phyloP scores from a whole-genome alignment of 2,888 invertebrate species.

The Boloria euphrosyne region DNA sequence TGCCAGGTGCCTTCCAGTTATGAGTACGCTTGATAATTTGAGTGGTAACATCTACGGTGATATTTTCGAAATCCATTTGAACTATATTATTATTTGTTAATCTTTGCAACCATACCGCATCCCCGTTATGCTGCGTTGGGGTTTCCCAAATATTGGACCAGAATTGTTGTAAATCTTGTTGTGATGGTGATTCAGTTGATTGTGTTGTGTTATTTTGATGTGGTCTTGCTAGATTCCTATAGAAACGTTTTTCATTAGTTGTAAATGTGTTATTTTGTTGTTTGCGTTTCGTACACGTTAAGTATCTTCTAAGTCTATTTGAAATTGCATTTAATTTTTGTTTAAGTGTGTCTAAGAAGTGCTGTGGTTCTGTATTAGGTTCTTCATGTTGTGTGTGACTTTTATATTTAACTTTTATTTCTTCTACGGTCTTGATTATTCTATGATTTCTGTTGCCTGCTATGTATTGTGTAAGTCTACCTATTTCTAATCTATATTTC shows the following conservation, averaged over 20 bases:
- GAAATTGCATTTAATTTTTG: slow-evolving; percentile 17
- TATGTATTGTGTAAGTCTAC: slow-evolving; percentile 23
- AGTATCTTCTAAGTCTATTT: slow-evolving; percentile 24
- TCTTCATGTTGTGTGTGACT: slow-evolving; percentile 21
- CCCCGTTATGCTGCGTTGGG: slow-evolving; percentile 30
- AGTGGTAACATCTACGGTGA: slow-evolving; percentile 27
- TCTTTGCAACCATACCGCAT: slow-evolving; percentile 24
- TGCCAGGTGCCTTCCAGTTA: slow-evolving; percentile 41
- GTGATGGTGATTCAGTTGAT: not conserved
- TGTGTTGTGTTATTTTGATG: not conserved
- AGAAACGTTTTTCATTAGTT: slow-evolving; percentile 29
- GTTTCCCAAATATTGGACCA: slow-evolving; percentile 33
- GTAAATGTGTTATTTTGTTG: slow-evolving; percentile 24
- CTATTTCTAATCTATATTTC: slow-evolving; percentile 27
- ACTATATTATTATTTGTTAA: not conserved
- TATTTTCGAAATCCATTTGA: slow-evolving; percentile 28
- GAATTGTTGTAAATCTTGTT: slow-evolving; percentile 20
- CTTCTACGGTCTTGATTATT: slow-evolving; percentile 3
- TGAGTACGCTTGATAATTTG: slow-evolving; percentile 29
- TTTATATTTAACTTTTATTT: slow-evolving; percentile 12
- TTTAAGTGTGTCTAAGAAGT: slow-evolving; percentile 27
- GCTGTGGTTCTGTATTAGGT: slow-evolving; percentile 9
- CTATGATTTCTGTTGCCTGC: slow-evolving; percentile 19
- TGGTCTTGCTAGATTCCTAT: slow-evolving; percentile 12
- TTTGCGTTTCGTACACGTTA: slow-evolving; percentile 22